Percentiles rank a stretch among this genome's conserved stretches.
These are phyloP conservation scores for Buathra laborator DNA, from an alignment of 2,888 invertebrate species.

Conservation along the genomic window DNA sequence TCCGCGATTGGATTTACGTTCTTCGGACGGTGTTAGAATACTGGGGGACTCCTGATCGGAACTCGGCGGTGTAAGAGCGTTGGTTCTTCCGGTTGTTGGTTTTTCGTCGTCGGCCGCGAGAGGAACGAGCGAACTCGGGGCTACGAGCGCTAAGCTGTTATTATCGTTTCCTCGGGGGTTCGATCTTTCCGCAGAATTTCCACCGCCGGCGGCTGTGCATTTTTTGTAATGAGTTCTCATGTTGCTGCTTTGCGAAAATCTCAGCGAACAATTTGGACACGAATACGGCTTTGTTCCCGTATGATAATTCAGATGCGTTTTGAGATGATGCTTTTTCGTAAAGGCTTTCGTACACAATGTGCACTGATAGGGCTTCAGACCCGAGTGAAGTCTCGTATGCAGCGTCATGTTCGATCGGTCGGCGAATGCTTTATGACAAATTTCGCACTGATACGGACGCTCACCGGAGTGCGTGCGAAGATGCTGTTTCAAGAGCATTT, in stretches of 20 bases:
- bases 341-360: constrained; percentile 91
- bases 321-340: constrained; percentile 94
- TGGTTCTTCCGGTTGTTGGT: constrained; percentile 61
- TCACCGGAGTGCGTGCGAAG: constrained; percentile 93
- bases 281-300: constrained; percentile 93
- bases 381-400: constrained; percentile 92
- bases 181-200: neutral
- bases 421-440: constrained; percentile 93
- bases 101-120: neutral
- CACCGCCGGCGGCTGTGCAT: constrained; percentile 84
- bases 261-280: constrained; percentile 90
- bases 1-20: constrained; percentile 1
- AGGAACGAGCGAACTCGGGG: constrained; percentile 58
- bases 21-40: constrained; percentile 71
- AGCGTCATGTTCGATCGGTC: constrained; percentile 95
- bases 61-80: constrained; percentile 79
- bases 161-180: neutral
- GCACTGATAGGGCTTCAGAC: constrained; percentile 91
- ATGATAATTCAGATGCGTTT: constrained; percentile 94
- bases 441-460: constrained; percentile 92
- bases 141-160: neutral
- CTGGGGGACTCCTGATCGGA: constrained; percentile 80
- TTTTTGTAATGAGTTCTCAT: constrained; percentile 95
- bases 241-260: constrained; percentile 94
- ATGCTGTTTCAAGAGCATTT: constrained; percentile 94